Evolutionary conservation across 2,888 invertebrate species (phyloP), one percentile per base, ranked within the genome.

Genomic region (Pyrocoelia pectoralis): DNA sequence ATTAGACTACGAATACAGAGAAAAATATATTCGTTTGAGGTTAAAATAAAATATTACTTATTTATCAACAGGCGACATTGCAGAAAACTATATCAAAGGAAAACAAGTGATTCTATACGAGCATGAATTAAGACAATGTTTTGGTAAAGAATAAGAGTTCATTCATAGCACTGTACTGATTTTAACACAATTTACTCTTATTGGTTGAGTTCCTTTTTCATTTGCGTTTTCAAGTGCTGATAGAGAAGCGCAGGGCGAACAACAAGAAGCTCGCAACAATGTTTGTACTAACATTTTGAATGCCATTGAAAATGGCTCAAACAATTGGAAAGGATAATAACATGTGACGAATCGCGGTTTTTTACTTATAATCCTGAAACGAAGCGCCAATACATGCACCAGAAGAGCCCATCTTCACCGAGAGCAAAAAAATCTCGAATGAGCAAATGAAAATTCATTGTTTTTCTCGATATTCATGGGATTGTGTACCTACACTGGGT

Each of bases 291-390:
- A 50, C 51, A 61, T 55, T 60, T 49, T 46, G 49, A 48, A 54
- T 60, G 54, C 49, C 38, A 55, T 49, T 55, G 55, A 61, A 56
- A 61, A 61, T 49, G 56, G 40, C 56, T 50, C 49, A 38, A 49
- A 56, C 55, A 56, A 10, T 46, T 56, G 56, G 50, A 56, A 56
- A 56, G 56, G 19, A 43, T 48, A 12, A 56, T 60, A 38, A 3
- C 38, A 55, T 38, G 40, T 58, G 51, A 51, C 50, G 40, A 51
- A 38, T 58, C 51, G 13, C 51, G 51, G 51, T 51, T 58, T 50
- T 24, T 58, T 33, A 46, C 28, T 50, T 38, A 50, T 24, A 8
- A 24, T 24, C 24, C 8, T 24, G 24, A 24, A 24, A 24, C 24
- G 3, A 24, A 24, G 24, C 52, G 62, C 48, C 53, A 56, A 52